Percentiles rank a stretch among this genome's conserved stretches.
These are phyloP conservation scores for Scopus umbretta DNA, from an alignment of 2,113 vertebrate genomes.

Conservation along the genomic window DNA sequence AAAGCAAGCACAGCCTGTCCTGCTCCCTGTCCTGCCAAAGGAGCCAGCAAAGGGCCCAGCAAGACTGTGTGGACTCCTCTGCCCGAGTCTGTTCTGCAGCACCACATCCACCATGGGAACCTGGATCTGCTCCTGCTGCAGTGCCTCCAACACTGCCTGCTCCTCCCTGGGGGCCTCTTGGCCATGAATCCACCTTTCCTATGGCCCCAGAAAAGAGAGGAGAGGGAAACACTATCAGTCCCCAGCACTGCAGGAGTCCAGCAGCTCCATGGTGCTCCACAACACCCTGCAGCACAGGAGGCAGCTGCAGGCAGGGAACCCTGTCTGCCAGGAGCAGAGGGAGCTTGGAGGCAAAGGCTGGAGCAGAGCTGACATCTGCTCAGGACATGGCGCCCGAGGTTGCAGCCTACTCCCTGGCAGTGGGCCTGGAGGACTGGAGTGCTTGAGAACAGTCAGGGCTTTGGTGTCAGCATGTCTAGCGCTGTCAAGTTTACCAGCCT, in stretches of 20 bases:
- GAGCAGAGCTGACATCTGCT: neutral
- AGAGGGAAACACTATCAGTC: neutral
- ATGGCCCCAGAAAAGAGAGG: neutral
- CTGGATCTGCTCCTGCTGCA: neutral
- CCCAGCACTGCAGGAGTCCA: neutral
- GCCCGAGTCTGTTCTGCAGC: neutral
- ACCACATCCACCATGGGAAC: neutral
- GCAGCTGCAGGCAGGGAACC: neutral
- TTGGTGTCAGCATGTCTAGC: neutral
- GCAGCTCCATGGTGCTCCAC: neutral
- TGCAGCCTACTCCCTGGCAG: neutral
- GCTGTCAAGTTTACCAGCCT: neutral
- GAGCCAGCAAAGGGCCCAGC: neutral
- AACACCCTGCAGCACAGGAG: neutral
- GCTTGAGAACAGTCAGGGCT: neutral
- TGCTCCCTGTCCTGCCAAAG: neutral
- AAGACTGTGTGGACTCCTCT: fast-evolving
- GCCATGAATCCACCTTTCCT: neutral
- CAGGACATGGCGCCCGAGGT: neutral
- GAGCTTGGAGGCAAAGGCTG: neutral
- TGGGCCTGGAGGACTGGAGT: neutral
- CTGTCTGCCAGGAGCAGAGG: fast-evolving
- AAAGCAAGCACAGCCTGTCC: neutral
- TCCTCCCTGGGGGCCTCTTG: neutral
- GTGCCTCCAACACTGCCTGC: neutral